phyloP scores from a whole-genome alignment of 2,113 vertebrate genomes.

The Mustela lutreola region DNA sequence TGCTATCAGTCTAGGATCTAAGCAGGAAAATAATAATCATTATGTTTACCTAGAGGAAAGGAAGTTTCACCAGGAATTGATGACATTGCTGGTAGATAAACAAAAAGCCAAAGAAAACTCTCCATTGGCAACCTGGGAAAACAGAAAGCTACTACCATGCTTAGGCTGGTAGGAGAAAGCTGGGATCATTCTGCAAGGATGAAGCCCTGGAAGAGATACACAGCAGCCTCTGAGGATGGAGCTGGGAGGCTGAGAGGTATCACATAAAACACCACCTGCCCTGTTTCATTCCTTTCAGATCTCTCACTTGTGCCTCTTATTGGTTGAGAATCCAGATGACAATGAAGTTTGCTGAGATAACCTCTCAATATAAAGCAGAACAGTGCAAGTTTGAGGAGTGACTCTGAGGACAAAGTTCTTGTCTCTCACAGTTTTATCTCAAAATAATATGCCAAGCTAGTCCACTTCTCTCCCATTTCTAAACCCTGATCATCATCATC shows the following conservation, averaged over 20 bases:
- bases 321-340: not conserved
- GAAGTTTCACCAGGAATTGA: not conserved
- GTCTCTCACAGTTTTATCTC: not conserved
- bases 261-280: rapidly evolving
- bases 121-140: not conserved
- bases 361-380: not conserved
- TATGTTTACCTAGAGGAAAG: not conserved
- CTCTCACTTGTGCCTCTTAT: not conserved
- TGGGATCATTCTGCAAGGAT: not conserved
- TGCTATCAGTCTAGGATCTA: not conserved
- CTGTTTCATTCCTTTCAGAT: not conserved
- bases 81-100: not conserved
- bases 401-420: not conserved
- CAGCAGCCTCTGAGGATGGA: not conserved
- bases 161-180: not conserved
- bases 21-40: not conserved
- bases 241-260: not conserved
- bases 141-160: not conserved
- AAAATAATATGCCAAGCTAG: not conserved
- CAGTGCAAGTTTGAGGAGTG: not conserved
- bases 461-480: not conserved
- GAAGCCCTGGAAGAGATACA: not conserved
- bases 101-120: not conserved
- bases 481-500: not conserved
- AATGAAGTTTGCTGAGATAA: not conserved